Evolutionary conservation across 2,113 vertebrate genomes (phyloP), one percentile per base, ranked within the genome.

Genomic region (Cryptomyrus ogoouensis): DNA sequence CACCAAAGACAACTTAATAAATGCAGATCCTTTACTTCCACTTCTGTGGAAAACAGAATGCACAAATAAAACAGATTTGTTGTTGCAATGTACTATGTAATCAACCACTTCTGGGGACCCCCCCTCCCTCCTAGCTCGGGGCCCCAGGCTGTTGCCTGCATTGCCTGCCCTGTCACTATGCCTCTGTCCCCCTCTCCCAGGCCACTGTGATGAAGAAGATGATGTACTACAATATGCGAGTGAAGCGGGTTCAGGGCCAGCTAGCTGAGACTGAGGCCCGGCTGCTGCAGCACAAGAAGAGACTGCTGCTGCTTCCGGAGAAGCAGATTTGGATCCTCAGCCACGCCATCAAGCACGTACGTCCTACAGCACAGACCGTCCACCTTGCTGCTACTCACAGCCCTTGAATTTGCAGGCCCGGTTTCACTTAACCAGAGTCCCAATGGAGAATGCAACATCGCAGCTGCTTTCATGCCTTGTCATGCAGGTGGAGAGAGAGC

Each of bases 211-310:
- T 96, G 94, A 98, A 98, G 94, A 98, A 98, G 94, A 95, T 95
- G 90, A 98, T 97, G 96, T 98, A 97, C 93, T 98, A 98, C 91
- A 97, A 96, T 91, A 98, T 98, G 97, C 95, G 96, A 21, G 93
- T 97, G 62, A 97, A 95, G 89, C 94, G 93, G 8, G 92, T 95
- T 89, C 94, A 95, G 88, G 95, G 96, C 44, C 95, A 95, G 88
- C 95, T 98, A 87, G 93, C 92, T 49, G 95, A 96, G 92, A 93
- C 93, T 0, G 93, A 93, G 87, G 91, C 95, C 80, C 95, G 92
- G 90, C 92, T 98, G 58, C 92, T 89, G 49, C 94, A 97, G 89
- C 94, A 92, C 91, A 97, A 95, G 92, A 94, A 91, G 93, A 94
- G 93, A 88, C 91, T 95, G 42, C 92, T 95, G 46, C 95, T 95